Conservation (phyloP, 1,140 invertebrate genomes). For the Gryon sp. region DNA sequence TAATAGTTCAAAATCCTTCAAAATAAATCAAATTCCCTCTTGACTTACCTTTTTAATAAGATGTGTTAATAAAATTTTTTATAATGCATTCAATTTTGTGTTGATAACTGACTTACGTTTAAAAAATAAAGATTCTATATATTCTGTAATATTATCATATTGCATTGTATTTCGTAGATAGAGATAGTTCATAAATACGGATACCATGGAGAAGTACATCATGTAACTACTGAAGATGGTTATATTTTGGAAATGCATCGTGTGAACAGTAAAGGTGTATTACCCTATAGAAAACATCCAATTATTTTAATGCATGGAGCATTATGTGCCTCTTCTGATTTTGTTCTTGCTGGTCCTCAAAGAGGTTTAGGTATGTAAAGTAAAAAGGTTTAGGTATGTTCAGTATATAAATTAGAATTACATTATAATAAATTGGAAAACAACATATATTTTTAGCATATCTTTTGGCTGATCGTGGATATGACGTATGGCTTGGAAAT, state of each 20-base stretch:
- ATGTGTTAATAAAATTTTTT: too few relatives aligned
- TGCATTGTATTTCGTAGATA: too few relatives aligned
- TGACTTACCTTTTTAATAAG: too few relatives aligned
- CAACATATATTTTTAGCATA: slow-evolving; percentile 60
- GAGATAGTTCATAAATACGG: too few relatives aligned
- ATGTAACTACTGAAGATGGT: slow-evolving; percentile 80
- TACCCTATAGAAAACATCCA: background rate
- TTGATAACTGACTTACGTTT: too few relatives aligned
- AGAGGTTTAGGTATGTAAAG: slow-evolving; percentile 42
- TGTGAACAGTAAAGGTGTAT: slow-evolving; percentile 22
- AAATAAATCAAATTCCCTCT: too few relatives aligned
- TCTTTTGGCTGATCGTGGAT: slow-evolving; percentile 81
- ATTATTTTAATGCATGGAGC: slow-evolving; percentile 47
- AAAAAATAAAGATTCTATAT: too few relatives aligned
- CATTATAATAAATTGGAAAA: background rate
- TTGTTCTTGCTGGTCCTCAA: slow-evolving; percentile 42
- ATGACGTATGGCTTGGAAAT: slow-evolving; percentile 88
- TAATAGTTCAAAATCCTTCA: too few relatives aligned
- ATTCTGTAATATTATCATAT: too few relatives aligned
- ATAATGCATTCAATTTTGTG: too few relatives aligned
- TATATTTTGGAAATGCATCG: slow-evolving; percentile 66
- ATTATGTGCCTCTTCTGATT: slow-evolving; percentile 42
- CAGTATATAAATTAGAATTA: too few relatives aligned
- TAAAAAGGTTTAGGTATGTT: too few relatives aligned
- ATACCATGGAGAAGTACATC: slow-evolving; percentile 80